Base-by-base conservation (phyloP, 2,797 vertebrate genomes). In the Odontamblyopus lacepedii region DNA sequence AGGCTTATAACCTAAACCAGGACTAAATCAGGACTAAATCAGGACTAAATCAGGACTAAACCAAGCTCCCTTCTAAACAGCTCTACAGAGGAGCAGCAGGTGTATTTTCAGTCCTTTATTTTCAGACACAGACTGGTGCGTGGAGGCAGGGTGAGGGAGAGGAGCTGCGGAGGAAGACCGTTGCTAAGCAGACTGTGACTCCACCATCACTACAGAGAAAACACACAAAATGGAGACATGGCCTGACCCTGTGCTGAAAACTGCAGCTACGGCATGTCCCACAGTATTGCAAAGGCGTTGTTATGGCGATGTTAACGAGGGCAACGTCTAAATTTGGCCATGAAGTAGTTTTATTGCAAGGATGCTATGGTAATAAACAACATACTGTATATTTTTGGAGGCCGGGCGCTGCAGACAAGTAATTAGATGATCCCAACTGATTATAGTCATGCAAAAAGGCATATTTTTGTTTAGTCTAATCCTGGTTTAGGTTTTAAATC, bases 161-260 rank as follows among this genome's bases (percentile, higher is more conserved):
- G 87, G 87, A 88, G 84, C 76, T 78, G 79, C 78, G 74, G 85
- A 87, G 84, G 80, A 87, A 50, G 79, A 86, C 90, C 81, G 88
- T 92, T 91, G 91, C 90, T 93, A 92, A 90, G 91, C 87, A 87
- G 82, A 91, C 83, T 84, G 82, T 80, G 73, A 82, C 80, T 74
- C 85, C 78, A 81, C 81, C 85, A 85, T 87, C 78, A 82, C 83
- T 74, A 81, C 70, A 78, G 77, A 84, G 63, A 81, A 73, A 85
- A 80, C 82, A 78, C 71, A 89, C 89, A 91, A 90, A 90, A 91
- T 91, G 90, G 91, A 90, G 90, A 90, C 82, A 81, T 72, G 65
- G 81, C 73, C 75, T 71, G 74, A 82, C 76, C 86, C 64, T 73
- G 63, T 69, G 75, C 77, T 63, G 6, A 35, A 30, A 27, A 59